Evolutionary conservation across 2,797 vertebrate genomes (phyloP), one percentile per base, ranked within the genome.

Genomic region (Clarias laeviceps): DNA sequence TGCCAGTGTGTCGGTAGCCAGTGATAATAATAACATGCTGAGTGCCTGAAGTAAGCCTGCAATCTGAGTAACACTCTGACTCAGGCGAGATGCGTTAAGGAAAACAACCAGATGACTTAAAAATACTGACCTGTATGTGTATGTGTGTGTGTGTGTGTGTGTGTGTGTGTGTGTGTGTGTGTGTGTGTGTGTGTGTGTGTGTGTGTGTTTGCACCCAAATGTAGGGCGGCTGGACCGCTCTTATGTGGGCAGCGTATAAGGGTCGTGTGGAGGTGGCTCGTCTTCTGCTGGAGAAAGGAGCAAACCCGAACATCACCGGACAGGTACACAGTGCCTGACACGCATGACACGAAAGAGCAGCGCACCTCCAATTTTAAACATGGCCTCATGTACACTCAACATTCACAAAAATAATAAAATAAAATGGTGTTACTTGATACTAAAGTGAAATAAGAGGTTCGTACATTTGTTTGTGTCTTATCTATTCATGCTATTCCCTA

Each of bases 231-330:
- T 99, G 98, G 98, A 99, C 96, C 4, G 97, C 98, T 56, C 94
- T 99, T 57, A 99, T 99, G 97, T 99, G 98, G 98, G 97, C 97
- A 0, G 96, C 97, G 0, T 99, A 99, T 80, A 99, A 99, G 93
- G 98, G 98, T 62, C 93, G 94, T 22, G 96, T 95, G 0, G 97
- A 97, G 32, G 97, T 99, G 82, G 96, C 96, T 0, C 93, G 93
- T 74, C 76, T 99, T 89, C 96, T 99, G 14, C 94, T 99, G 91
- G 96, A 96, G 82, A 97, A 97, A 80, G 97, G 96, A 78, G 97
- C 98, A 65, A 99, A 98, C 87, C 96, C 98, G 4, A 98, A 96
- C 91, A 97, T 98, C 93, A 99, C 98, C 27, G 98, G 98, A 79
- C 96, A 99, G 97, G 98, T 99, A 94, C 62, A 74, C 40, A 80